Conservation (phyloP, 1,140 invertebrate species). For the Littorina saxatilis region DNA sequence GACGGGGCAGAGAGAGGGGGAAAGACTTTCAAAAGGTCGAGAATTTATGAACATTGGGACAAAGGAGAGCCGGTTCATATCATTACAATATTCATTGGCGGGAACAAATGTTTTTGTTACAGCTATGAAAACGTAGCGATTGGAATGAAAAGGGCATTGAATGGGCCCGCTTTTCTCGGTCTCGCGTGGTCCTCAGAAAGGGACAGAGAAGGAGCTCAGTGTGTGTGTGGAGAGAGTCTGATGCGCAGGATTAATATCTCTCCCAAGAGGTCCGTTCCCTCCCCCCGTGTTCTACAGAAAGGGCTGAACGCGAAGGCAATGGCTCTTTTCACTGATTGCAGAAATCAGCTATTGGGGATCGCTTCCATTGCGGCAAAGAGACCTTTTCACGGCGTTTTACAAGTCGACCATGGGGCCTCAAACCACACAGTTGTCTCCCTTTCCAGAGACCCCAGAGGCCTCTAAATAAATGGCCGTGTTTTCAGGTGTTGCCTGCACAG, state of each 20-base stretch:
- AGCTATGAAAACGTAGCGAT: slow-evolving; percentile 23
- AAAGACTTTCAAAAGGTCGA: slow-evolving; percentile 15
- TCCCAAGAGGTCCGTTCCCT: no score
- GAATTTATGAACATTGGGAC: slow-evolving; percentile 21
- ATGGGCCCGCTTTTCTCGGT: background rate
- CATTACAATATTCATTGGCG: slow-evolving; percentile 19
- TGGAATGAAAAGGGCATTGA: background rate
- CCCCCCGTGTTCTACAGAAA: background rate
- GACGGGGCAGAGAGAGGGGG: background rate
- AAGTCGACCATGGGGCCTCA: background rate
- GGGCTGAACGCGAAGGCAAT: background rate
- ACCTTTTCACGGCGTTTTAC: slow-evolving; percentile 20
- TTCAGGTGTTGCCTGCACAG: background rate
- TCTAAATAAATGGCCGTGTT: background rate
- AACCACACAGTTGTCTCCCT: slow-evolving; percentile 1
- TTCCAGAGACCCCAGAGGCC: background rate
- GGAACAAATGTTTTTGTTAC: slow-evolving; percentile 26
- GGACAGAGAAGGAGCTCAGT: background rate
- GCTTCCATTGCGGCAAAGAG: background rate
- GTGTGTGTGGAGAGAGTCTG: background rate
- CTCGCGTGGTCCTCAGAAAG: background rate
- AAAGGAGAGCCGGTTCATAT: slow-evolving; percentile 23
- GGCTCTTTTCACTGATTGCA: slow-evolving; percentile 13
- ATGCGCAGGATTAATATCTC: slow-evolving; percentile 27
- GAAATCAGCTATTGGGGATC: background rate